These are phyloP conservation scores for Drosophila seclusa DNA, from an alignment of 2,888 invertebrate genomes.

Conservation along the genomic window DNA sequence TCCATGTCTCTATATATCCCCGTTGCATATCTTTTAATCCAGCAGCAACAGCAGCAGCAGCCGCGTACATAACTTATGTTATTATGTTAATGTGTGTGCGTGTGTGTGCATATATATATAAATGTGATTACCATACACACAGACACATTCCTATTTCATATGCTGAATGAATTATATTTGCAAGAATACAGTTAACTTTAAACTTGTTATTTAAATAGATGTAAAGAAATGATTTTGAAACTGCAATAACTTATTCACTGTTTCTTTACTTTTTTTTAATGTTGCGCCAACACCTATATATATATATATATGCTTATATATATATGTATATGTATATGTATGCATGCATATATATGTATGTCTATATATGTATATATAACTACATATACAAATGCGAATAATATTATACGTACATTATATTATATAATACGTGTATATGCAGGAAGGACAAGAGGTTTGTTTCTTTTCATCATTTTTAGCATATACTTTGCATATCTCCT, in stretches of 20 bases:
- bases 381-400: conserved; percentile 17
- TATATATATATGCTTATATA: conserved; percentile 10
- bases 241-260: conserved; percentile 64
- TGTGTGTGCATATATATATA: neutral
- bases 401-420: conserved; percentile 26
- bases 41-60: neutral
- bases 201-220: conserved; percentile 6
- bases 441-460: conserved; percentile 89
- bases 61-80: neutral
- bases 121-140: conserved; percentile 13
- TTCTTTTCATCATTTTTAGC: conserved; percentile 81
- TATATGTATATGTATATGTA: conserved; percentile 14
- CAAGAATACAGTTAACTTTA: conserved; percentile 11
- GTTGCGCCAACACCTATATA: conserved; percentile 32
- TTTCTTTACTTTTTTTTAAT: conserved; percentile 70
- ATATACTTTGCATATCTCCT: conserved; percentile 57
- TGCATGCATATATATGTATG: conserved; percentile 15
- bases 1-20: neutral
- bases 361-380: conserved; percentile 12
- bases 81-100: neutral
- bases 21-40: neutral
- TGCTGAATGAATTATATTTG: conserved; percentile 24
- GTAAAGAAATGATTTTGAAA: conserved; percentile 42
- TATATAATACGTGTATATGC: conserved; percentile 64
- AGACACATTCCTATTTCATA: conserved; percentile 5